Percentiles rank a stretch among this genome's conserved stretches.
These are phyloP conservation scores for Hippocampus guttulatus DNA, from an alignment of 2,113 vertebrate genomes.

Conservation along the genomic window DNA sequence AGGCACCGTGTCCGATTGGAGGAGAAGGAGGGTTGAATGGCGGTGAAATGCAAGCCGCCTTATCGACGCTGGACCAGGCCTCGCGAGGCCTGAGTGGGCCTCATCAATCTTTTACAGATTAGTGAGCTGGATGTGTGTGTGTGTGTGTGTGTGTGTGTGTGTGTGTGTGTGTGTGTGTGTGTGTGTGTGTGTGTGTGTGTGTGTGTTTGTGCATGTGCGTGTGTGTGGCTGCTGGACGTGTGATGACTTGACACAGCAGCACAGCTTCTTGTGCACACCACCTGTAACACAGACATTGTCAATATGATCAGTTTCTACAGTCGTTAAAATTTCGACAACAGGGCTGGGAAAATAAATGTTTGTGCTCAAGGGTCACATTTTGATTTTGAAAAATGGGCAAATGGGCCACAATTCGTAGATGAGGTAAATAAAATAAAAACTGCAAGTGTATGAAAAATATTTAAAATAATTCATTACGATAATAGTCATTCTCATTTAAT, in stretches of 20 bases:
- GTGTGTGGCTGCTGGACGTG: not conserved
- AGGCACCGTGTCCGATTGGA: constrained; percentile 10
- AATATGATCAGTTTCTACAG: not conserved
- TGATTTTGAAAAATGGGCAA: not conserved
- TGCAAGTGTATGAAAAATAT: not conserved
- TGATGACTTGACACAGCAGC: not conserved
- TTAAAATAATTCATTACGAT: too few species aligned
- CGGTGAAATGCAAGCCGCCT: constrained; percentile 47
- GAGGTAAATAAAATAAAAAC: not conserved
- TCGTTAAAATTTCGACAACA: not conserved
- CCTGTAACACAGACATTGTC: not conserved
- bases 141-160: constrained; percentile 1
- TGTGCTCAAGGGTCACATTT: not conserved
- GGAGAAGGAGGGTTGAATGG: constrained; percentile 23
- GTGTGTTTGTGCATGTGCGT: constrained; percentile 1
- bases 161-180: constrained; percentile 3
- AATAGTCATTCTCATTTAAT: too few species aligned
- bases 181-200: not conserved
- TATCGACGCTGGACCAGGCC: constrained; percentile 42
- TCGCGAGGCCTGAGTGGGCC: constrained; percentile 58
- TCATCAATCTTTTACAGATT: constrained; percentile 6
- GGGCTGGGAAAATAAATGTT: not conserved
- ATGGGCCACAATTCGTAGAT: not conserved
- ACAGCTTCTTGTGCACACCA: not conserved
- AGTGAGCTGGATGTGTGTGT: not conserved